A percentile compares a stretch with the other conserved stretches of the same genome.
These are phyloP conservation scores for Lamproptera curius DNA, from an alignment of 2,888 invertebrate species.

Conservation along the genomic window DNA sequence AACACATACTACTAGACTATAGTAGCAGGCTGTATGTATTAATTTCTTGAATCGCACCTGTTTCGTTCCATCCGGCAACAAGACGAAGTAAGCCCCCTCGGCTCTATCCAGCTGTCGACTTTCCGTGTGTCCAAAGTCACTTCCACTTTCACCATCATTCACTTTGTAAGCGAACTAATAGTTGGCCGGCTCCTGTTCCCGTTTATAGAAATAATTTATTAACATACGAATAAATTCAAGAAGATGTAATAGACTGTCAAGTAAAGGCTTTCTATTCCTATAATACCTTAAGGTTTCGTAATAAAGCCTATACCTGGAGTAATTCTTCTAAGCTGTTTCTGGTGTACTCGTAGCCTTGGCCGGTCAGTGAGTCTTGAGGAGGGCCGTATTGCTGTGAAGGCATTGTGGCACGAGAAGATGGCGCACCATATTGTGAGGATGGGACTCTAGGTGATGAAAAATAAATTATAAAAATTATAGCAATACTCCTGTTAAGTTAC, in stretches of 20 bases:
- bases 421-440: conserved; percentile 47
- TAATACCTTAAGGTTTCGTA: background rate
- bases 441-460: conserved; percentile 40
- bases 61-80: conserved; percentile 82
- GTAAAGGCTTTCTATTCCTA: background rate
- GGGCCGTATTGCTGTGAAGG: conserved; percentile 63
- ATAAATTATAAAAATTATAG: background rate
- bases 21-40: no score
- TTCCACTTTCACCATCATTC: conserved; percentile 78
- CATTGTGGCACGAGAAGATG: conserved; percentile 47
- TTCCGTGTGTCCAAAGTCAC: conserved; percentile 82
- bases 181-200: conserved; percentile 45
- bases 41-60: conserved; percentile 54
- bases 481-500: background rate
- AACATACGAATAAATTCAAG: no score
- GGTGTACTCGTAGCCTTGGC: conserved; percentile 50
- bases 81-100: conserved; percentile 81
- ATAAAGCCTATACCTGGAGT: conserved; percentile 42
- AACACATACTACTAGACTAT: no score
- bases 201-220: no score
- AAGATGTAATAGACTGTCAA: background rate
- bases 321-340: conserved; percentile 47
- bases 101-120: conserved; percentile 80
- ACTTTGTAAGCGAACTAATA: conserved; percentile 84
- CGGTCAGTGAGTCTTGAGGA: conserved; percentile 61